A percentile compares a stretch with the other conserved stretches of the same genome.
Conservation (phyloP, 2,797 vertebrate species). For the Hapalemur alaotrensis region DNA sequence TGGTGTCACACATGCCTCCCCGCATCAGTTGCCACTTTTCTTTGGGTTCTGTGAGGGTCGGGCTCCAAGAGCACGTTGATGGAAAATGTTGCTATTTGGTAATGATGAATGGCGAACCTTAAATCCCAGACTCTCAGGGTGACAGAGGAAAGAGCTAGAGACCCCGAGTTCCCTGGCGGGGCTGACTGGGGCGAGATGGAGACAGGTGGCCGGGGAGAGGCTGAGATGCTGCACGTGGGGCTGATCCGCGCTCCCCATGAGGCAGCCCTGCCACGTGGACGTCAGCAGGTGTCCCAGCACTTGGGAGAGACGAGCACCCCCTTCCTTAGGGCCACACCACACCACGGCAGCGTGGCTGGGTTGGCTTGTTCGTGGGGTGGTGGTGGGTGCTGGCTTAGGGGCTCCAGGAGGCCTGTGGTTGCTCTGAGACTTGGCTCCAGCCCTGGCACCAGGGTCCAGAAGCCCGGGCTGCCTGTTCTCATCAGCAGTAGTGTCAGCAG, state of each 20-base stretch:
- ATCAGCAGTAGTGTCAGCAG: not conserved
- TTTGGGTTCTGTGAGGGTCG: not conserved
- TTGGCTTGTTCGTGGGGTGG: too few relatives aligned
- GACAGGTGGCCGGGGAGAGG: not conserved
- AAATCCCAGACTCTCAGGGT: not conserved
- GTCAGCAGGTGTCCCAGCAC: not conserved
- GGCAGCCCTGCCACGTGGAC: accelerated
- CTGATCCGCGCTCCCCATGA: accelerated
- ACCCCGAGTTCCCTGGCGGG: not conserved
- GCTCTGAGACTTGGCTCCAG: not conserved
- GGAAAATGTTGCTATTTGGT: not conserved
- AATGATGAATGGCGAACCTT: not conserved
- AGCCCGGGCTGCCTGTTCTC: not conserved
- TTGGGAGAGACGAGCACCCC: not conserved
- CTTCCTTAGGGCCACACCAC: accelerated
- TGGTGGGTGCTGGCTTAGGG: not conserved
- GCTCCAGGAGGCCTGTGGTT: accelerated
- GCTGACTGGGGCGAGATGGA: not conserved
- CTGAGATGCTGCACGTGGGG: not conserved
- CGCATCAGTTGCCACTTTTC: not conserved
- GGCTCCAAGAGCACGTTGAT: accelerated
- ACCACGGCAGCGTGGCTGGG: not conserved
- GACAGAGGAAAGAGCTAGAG: not conserved
- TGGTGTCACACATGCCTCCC: not conserved
- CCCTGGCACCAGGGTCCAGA: not conserved